phyloP scores from a whole-genome alignment of 2,888 invertebrate genomes.

The Polietes domitor region DNA sequence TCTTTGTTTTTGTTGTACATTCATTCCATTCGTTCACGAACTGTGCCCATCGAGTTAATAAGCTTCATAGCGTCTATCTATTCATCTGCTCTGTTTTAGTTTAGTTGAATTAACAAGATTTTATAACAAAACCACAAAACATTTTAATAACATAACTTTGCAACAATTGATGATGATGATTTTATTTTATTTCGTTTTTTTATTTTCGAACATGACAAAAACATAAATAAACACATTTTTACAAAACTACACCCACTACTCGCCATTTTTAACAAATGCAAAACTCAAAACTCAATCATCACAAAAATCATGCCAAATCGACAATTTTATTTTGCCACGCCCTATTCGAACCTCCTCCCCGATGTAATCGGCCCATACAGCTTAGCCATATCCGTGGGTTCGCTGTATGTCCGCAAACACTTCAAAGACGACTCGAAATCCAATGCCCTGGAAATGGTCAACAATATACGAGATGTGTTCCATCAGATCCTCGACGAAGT shows the following conservation, averaged over 20 bases:
- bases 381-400: slow-evolving; percentile 89
- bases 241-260: neutral
- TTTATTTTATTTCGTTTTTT: slow-evolving; percentile 18
- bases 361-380: slow-evolving; percentile 77
- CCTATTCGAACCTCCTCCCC: neutral
- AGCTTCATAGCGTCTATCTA: neutral
- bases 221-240: no score
- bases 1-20: neutral
- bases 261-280: neutral
- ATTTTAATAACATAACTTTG: neutral
- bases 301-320: neutral
- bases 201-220: neutral
- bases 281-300: neutral
- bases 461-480: slow-evolving; percentile 91
- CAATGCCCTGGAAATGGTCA: slow-evolving; percentile 93
- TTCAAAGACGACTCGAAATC: slow-evolving; percentile 92
- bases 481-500: slow-evolving; percentile 89
- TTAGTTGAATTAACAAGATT: neutral
- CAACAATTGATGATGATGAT: slow-evolving; percentile 1
- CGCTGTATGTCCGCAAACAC: slow-evolving; percentile 92
- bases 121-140: neutral
- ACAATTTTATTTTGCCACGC: slow-evolving; percentile 12
- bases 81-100: neutral
- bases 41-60: neutral
- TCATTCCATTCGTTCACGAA: neutral